Evolutionary conservation across 1,140 invertebrate genomes (phyloP).

Genomic region (Manduca sexta): DNA sequence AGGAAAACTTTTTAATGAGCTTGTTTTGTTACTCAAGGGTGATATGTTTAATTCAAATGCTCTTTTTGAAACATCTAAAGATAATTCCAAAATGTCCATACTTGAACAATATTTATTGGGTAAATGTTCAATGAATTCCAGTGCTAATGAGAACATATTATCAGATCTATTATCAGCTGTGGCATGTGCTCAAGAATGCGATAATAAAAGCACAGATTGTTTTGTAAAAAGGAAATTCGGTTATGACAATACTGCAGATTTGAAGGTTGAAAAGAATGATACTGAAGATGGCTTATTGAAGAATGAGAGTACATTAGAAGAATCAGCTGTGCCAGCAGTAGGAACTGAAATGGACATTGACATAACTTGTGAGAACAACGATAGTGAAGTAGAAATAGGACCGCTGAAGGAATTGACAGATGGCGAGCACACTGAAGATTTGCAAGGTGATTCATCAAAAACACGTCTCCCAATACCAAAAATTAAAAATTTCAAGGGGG

Average conservation of each 20-base stretch:
- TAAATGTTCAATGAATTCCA: constrained; percentile 42
- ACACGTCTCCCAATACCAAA: constrained; percentile 65
- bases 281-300: constrained; percentile 39
- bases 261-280: constrained; percentile 55
- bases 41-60: constrained; percentile 61
- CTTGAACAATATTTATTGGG: constrained; percentile 66
- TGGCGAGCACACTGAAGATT: constrained; percentile 46
- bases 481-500: constrained; percentile 69
- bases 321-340: constrained; percentile 66
- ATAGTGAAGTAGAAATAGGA: constrained; percentile 68
- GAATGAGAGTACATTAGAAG: constrained; percentile 60
- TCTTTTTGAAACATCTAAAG: constrained; percentile 44
- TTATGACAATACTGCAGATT: constrained; percentile 57
- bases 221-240: constrained; percentile 65
- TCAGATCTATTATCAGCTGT: constrained; percentile 76
- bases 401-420: constrained; percentile 63
- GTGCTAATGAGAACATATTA: constrained; percentile 73
- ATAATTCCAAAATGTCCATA: constrained; percentile 65
- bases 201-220: constrained; percentile 57
- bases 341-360: constrained; percentile 73
- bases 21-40: constrained; percentile 78
- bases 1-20: constrained; percentile 78
- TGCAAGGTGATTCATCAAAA: constrained; percentile 41
- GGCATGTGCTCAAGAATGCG: constrained; percentile 73
- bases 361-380: constrained; percentile 55